These are phyloP conservation scores for Holcopasites calliopsidis DNA, from an alignment of 1,140 invertebrate species.

Conservation along the genomic window DNA sequence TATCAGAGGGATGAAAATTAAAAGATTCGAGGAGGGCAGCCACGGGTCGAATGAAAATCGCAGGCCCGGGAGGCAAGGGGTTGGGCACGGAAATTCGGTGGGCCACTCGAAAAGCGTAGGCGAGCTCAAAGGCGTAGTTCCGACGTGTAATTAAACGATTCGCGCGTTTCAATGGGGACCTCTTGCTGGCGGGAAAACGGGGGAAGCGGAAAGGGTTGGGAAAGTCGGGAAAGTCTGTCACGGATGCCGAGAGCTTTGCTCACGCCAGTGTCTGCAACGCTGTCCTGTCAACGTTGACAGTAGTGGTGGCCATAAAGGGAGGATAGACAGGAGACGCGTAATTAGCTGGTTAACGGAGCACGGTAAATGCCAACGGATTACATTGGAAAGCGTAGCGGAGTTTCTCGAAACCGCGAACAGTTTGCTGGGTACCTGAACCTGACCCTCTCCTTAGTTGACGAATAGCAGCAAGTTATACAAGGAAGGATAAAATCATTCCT, in stretches of 20 bases:
- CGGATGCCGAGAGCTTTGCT: neutral
- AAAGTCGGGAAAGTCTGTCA: too few relatives aligned
- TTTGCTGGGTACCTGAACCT: too few relatives aligned
- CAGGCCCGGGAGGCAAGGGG: neutral
- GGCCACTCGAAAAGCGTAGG: neutral
- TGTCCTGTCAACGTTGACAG: neutral
- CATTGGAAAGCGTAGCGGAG: neutral
- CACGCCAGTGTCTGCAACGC: neutral
- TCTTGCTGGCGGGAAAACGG: neutral
- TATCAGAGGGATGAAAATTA: too few relatives aligned
- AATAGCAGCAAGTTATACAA: too few relatives aligned
- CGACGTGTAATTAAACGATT: constrained; percentile 44
- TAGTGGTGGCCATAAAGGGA: neutral
- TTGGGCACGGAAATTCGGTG: too few relatives aligned
- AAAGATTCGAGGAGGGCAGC: too few relatives aligned
- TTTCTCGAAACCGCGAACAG: neutral
- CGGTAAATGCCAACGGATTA: constrained; percentile 26
- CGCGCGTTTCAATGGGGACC: constrained; percentile 11
- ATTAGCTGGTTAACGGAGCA: constrained; percentile 45
- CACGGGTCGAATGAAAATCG: too few relatives aligned
- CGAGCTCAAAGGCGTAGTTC: neutral
- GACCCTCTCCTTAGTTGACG: too few relatives aligned
- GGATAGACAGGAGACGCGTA: constrained; percentile 18
- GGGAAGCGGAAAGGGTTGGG: neutral
- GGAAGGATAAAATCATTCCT: too few relatives aligned